Evolutionary conservation across 2,797 vertebrate genomes (phyloP).

Genomic region (Ctenopoma multispine): DNA sequence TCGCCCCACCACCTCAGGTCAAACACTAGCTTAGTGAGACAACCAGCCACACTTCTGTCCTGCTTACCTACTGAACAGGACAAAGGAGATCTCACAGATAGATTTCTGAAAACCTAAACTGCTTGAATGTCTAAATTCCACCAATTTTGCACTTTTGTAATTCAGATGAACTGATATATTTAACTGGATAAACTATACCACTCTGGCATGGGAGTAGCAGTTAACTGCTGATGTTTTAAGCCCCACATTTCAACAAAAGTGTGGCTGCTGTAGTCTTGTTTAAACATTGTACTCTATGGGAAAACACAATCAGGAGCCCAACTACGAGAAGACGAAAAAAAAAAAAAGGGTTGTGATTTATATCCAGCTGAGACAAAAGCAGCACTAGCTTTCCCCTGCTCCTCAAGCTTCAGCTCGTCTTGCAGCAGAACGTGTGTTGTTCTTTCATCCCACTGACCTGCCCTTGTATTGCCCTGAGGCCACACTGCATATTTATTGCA

Average conservation of each 20-base stretch:
- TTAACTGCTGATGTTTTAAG: constrained; percentile 9
- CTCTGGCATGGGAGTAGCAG: not conserved
- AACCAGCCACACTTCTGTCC: too few species aligned
- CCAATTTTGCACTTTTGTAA: too few species aligned
- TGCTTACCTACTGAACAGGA: too few species aligned
- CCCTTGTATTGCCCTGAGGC: constrained; percentile 23
- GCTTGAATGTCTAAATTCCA: too few species aligned
- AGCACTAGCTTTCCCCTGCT: not conserved
- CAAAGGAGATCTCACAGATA: not conserved
- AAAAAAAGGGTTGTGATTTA: not conserved
- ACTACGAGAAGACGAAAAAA: not conserved
- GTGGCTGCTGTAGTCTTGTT: constrained; percentile 17
- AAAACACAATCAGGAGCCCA: constrained; percentile 13
- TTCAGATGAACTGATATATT: too few species aligned
- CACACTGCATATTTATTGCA: constrained; percentile 35
- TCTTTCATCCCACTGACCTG: constrained; percentile 39
- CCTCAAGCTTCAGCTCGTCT: constrained; percentile 1
- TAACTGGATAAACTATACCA: not conserved
- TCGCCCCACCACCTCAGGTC: too few species aligned
- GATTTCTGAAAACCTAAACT: not conserved
- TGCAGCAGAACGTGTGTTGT: constrained; percentile 30
- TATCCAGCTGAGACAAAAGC: constrained; percentile 2
- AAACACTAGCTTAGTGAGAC: not conserved
- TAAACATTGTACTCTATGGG: not conserved
- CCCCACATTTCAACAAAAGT: constrained; percentile 19